A percentile compares a stretch with the other conserved stretches of the same genome.
Conservation (phyloP, 2,797 vertebrate species). For the Acanthurus lineatus region DNA sequence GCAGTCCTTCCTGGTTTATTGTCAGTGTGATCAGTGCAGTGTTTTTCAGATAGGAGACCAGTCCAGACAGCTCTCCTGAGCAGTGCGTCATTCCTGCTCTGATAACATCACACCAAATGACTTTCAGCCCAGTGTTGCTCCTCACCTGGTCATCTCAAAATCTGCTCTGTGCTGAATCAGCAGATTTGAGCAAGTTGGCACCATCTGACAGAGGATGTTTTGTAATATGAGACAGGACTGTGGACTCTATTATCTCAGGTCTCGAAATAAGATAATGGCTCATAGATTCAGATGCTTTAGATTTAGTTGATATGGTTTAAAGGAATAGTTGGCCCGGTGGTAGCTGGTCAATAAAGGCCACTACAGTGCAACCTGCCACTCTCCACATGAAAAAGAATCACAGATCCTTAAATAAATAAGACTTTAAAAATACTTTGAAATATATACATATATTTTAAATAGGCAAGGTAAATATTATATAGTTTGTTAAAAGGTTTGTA, state of each 20-base stretch:
- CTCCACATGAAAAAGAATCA: too few relatives aligned
- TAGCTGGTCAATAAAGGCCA: too few relatives aligned
- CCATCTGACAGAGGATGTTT: slow-evolving; percentile 18
- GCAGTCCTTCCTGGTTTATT: slow-evolving; percentile 3
- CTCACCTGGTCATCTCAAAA: slow-evolving; percentile 25
- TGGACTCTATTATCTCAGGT: background rate
- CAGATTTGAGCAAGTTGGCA: slow-evolving; percentile 26
- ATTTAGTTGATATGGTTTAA: background rate
- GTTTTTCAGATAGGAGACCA: slow-evolving; percentile 17
- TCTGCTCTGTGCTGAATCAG: slow-evolving; percentile 38
- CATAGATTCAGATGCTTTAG: background rate
- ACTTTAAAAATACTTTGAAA: too few relatives aligned
- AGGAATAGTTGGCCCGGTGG: background rate
- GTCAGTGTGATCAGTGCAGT: slow-evolving; percentile 19
- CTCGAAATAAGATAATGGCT: slow-evolving; percentile 1
- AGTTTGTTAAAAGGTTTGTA: too few relatives aligned
- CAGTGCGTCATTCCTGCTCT: slow-evolving; percentile 19
- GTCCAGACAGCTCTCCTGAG: slow-evolving; percentile 27
- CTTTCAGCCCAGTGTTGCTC: slow-evolving; percentile 1
- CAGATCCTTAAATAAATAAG: too few relatives aligned
- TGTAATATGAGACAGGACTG: slow-evolving; percentile 20
- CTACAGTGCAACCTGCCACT: too few relatives aligned
- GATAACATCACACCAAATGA: slow-evolving; percentile 33
- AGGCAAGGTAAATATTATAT: too few relatives aligned
- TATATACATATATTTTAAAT: too few relatives aligned